Conservation (phyloP, 2,113 vertebrate species). For the Pterophyllum scalare region DNA sequence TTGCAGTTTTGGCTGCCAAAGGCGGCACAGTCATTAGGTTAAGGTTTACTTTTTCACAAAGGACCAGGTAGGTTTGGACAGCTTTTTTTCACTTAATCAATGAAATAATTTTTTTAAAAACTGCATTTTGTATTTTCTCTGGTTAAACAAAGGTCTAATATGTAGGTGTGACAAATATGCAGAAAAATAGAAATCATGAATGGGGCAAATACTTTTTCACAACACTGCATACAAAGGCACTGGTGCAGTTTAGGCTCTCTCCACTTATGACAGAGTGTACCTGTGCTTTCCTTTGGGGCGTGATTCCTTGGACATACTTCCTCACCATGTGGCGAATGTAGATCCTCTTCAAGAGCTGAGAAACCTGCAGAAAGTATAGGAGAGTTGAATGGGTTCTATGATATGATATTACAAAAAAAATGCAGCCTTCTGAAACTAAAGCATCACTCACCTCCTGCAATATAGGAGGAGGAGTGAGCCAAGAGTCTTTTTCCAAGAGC, state of each 20-base stretch:
- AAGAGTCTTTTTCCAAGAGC: conserved; percentile 86
- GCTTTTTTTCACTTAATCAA: not conserved
- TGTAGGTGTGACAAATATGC: not conserved
- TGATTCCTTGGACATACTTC: conserved; percentile 85
- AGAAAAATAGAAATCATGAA: not conserved
- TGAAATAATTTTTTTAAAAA: accelerated
- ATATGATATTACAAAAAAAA: not conserved
- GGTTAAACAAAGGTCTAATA: not conserved
- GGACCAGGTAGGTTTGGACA: not conserved
- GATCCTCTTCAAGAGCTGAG: conserved; percentile 84
- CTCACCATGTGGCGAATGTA: conserved; percentile 86
- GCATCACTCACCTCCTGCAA: conserved; percentile 83
- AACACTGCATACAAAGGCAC: not conserved
- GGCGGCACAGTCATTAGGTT: too few relatives aligned
- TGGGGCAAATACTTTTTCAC: too few relatives aligned
- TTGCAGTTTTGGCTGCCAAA: too few relatives aligned
- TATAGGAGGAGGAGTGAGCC: conserved; percentile 89
- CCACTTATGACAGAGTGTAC: conserved; percentile 69
- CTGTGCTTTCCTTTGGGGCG: conserved; percentile 85
- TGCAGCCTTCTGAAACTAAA: not conserved
- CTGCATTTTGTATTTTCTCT: not conserved
- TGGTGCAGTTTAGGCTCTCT: not conserved
- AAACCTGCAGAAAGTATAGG: conserved; percentile 77
- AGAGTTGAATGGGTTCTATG: not conserved
- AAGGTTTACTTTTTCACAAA: not conserved